These are phyloP conservation scores for Hydraecia micacea DNA, from an alignment of 2,888 invertebrate genomes.

Conservation along the genomic window DNA sequence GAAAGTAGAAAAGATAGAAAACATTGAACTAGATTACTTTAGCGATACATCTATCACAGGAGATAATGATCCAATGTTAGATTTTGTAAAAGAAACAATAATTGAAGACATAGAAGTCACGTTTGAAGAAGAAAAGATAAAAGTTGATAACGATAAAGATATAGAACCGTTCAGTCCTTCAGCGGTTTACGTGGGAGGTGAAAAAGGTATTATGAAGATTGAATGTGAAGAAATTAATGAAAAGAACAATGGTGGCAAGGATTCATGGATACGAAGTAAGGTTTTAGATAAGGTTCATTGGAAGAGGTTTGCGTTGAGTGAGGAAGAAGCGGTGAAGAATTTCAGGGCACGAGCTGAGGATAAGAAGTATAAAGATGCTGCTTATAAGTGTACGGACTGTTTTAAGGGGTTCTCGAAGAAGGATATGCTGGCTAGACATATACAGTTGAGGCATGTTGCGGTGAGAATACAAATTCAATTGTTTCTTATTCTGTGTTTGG, in stretches of 20 bases:
- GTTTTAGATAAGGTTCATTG: constrained; percentile 72
- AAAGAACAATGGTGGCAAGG: constrained; percentile 43
- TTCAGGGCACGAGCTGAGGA: constrained; percentile 76
- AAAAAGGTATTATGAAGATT: constrained; percentile 60
- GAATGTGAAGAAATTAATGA: constrained; percentile 62
- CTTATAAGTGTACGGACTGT: constrained; percentile 81
- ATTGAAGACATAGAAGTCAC: constrained; percentile 21
- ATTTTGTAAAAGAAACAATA: constrained; percentile 38
- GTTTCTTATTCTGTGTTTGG: neutral
- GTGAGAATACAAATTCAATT: constrained; percentile 62
- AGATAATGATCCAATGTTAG: constrained; percentile 31
- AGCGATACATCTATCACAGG: constrained; percentile 50
- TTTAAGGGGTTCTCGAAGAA: constrained; percentile 83
- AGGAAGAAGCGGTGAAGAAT: constrained; percentile 81
- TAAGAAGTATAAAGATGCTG: constrained; percentile 75
- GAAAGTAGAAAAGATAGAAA: constrained; percentile 49
- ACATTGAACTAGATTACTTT: constrained; percentile 49
- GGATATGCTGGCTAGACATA: constrained; percentile 81
- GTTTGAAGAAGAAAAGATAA: constrained; percentile 41
- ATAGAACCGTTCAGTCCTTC: constrained; percentile 60
- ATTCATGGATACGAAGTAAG: constrained; percentile 36
- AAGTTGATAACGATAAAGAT: constrained; percentile 45
- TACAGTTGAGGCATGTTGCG: constrained; percentile 78
- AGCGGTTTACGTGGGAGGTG: constrained; percentile 65
- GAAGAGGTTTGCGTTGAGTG: constrained; percentile 77